Evolutionary conservation across 2,797 vertebrate species (phyloP).

Genomic region (Podarcis siculus): DNA sequence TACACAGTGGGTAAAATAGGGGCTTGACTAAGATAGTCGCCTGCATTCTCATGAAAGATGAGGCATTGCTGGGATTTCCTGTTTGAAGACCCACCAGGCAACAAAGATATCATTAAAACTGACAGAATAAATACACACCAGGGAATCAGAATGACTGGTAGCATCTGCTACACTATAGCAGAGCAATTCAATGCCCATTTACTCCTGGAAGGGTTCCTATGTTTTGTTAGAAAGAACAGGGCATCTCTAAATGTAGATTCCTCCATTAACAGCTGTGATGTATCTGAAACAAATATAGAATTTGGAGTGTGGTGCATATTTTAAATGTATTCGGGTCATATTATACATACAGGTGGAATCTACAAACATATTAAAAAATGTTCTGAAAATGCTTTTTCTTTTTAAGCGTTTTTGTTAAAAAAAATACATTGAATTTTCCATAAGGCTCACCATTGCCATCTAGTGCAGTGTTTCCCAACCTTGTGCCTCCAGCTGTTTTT

Average conservation of each 20-base stretch:
- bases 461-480: no score
- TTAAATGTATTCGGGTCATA: background rate
- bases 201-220: slow-evolving; percentile 24
- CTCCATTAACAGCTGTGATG: fast-evolving
- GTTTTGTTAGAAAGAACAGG: fast-evolving
- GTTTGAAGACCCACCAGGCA: background rate
- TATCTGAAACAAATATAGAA: background rate
- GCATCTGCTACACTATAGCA: slow-evolving; percentile 30
- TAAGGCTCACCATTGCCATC: no score
- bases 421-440: no score
- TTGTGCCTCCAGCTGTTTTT: no score
- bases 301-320: background rate
- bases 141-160: slow-evolving; percentile 44
- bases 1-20: background rate
- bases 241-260: background rate
- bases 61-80: background rate
- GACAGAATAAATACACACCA: background rate
- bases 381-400: no score
- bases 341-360: no score
- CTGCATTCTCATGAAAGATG: fast-evolving
- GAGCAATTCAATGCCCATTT: background rate
- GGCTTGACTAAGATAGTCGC: background rate
- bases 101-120: slow-evolving; percentile 22
- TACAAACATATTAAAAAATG: no score
- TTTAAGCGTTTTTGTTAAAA: no score